Conservation (phyloP, 2,797 vertebrate species). For the Phataginus tricuspis region DNA sequence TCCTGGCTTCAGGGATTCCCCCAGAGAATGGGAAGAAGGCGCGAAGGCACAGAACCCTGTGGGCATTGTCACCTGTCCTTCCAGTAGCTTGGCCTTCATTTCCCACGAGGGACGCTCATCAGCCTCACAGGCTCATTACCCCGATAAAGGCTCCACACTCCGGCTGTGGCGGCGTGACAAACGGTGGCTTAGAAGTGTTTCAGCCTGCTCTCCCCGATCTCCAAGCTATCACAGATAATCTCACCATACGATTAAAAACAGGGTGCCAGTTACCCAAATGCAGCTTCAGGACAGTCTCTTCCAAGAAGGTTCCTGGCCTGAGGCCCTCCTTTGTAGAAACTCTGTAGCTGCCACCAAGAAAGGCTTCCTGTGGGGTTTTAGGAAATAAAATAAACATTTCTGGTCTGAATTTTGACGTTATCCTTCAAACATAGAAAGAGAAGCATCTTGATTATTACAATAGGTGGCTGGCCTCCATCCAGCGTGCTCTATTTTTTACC, state of each 20-base stretch:
- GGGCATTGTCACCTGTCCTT: background rate
- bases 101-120: background rate
- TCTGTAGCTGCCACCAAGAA: background rate
- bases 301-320: background rate
- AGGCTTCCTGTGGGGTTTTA: background rate
- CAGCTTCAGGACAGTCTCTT: constrained; percentile 1
- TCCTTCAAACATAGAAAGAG: constrained; percentile 9
- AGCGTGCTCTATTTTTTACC: constrained; percentile 61
- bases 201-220: background rate
- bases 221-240: background rate
- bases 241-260: background rate
- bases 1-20: background rate
- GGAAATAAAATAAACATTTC: constrained; percentile 2
- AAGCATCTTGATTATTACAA: constrained; percentile 36
- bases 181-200: background rate
- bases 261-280: background rate
- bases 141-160: background rate
- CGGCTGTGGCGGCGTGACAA: background rate
- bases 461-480: constrained; percentile 34
- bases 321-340: background rate
- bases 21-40: background rate
- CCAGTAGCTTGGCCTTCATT: background rate
- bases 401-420: constrained; percentile 29
- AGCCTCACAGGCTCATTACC: background rate
- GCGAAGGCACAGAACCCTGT: background rate